Conservation (phyloP, 2,888 invertebrate species). For the Machimus rusticus region DNA sequence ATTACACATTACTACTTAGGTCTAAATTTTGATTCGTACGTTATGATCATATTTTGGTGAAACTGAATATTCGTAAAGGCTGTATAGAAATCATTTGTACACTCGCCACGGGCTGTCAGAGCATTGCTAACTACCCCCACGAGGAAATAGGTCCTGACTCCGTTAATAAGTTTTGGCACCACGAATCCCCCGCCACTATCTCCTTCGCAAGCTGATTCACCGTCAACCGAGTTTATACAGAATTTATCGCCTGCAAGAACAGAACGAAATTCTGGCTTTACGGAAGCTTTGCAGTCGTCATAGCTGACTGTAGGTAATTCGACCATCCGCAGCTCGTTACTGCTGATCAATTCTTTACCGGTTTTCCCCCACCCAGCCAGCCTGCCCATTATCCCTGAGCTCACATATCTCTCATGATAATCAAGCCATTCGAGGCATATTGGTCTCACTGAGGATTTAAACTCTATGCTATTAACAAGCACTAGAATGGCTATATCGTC, state of each 20-base stretch:
- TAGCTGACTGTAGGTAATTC: slow-evolving; percentile 49
- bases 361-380: slow-evolving; percentile 52
- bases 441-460: slow-evolving; percentile 56
- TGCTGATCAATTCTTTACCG: slow-evolving; percentile 37
- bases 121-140: slow-evolving; percentile 54
- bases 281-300: slow-evolving; percentile 47
- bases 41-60: slow-evolving; percentile 17
- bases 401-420: slow-evolving; percentile 42
- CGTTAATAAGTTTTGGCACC: slow-evolving; percentile 27
- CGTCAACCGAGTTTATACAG: slow-evolving; percentile 53
- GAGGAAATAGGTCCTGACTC: slow-evolving; percentile 48
- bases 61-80: slow-evolving; percentile 49
- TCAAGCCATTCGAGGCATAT: slow-evolving; percentile 56
- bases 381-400: slow-evolving; percentile 40
- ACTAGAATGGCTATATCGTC: slow-evolving; percentile 59
- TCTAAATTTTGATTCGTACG: background rate
- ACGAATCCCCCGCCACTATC: slow-evolving; percentile 56
- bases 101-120: background rate
- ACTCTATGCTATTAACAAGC: slow-evolving; percentile 52
- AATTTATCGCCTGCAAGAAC: slow-evolving; percentile 56
- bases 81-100: slow-evolving; percentile 40
- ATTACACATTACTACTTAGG: background rate
- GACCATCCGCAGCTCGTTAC: slow-evolving; percentile 47
- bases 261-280: slow-evolving; percentile 41
- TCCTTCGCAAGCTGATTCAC: slow-evolving; percentile 51